These are phyloP conservation scores for Conopomorpha cramerella DNA, from an alignment of 1,140 invertebrate genomes.

Conservation along the genomic window DNA sequence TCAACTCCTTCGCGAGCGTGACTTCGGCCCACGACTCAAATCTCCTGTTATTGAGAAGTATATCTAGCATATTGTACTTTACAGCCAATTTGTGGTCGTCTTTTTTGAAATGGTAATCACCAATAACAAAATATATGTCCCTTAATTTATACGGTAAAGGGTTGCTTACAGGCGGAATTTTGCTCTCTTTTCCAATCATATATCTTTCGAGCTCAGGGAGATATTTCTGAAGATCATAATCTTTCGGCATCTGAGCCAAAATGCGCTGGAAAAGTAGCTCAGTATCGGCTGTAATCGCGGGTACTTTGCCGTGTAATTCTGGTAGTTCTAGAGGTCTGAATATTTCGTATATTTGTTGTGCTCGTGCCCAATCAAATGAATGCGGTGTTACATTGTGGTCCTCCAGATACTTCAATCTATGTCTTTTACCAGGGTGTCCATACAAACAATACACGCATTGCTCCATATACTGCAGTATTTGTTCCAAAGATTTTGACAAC, in stretches of 20 bases:
- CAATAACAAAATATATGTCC: constrained; percentile 86
- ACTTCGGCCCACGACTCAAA: constrained; percentile 93
- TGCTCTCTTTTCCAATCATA: constrained; percentile 65
- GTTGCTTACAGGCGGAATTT: constrained; percentile 55
- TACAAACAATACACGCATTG: constrained; percentile 91
- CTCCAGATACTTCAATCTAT: constrained; percentile 71
- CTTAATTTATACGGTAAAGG: constrained; percentile 62
- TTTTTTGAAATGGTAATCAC: constrained; percentile 90
- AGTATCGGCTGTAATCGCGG: constrained; percentile 75
- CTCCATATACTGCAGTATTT: constrained; percentile 76
- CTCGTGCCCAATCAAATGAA: constrained; percentile 77
- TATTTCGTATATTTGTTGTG: constrained; percentile 80
- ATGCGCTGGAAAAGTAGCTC: constrained; percentile 80
- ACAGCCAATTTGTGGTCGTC: constrained; percentile 78
- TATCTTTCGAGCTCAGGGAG: constrained; percentile 67
- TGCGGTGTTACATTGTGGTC: constrained; percentile 79
- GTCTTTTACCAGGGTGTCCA: constrained; percentile 81
- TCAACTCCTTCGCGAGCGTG: constrained; percentile 78
- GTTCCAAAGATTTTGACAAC: constrained; percentile 57
- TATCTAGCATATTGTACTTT: constrained; percentile 82
- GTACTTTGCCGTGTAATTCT: constrained; percentile 79
- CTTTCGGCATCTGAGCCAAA: constrained; percentile 70
- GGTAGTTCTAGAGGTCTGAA: constrained; percentile 81
- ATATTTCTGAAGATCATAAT: constrained; percentile 65
- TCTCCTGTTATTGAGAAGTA: constrained; percentile 76